Evolutionary conservation across 2,888 invertebrate species (phyloP).

Genomic region (Idaea aversata): DNA sequence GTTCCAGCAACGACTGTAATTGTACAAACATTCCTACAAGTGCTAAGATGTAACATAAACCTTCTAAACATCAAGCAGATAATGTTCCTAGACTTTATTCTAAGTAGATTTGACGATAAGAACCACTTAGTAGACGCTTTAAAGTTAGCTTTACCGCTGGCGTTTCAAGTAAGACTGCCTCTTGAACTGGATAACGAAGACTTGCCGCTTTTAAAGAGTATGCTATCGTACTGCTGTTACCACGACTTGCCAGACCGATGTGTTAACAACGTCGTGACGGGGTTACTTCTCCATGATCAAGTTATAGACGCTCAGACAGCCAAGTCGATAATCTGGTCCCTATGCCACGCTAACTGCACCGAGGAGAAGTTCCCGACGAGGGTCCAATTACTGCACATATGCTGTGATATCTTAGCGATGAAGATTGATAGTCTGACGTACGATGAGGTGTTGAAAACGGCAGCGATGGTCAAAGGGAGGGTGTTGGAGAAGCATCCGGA

Average conservation of each 20-base stretch:
- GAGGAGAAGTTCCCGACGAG: constrained; percentile 60
- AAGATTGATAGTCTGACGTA: constrained; percentile 63
- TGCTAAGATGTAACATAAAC: constrained; percentile 82
- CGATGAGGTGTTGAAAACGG: constrained; percentile 72
- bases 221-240: constrained; percentile 75
- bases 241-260: constrained; percentile 73
- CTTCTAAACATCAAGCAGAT: constrained; percentile 81
- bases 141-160: constrained; percentile 82
- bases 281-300: constrained; percentile 67
- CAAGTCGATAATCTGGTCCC: constrained; percentile 78
- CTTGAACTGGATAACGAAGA: constrained; percentile 80
- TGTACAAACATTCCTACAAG: constrained; percentile 82
- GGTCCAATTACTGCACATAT: constrained; percentile 74
- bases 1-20: constrained; percentile 81
- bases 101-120: constrained; percentile 70
- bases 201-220: constrained; percentile 70
- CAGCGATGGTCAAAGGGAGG: constrained; percentile 70
- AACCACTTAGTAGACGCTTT: constrained; percentile 83
- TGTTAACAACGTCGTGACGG: constrained; percentile 75
- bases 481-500: constrained; percentile 67
- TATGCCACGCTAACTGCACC: constrained; percentile 72
- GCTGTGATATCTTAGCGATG: constrained; percentile 70
- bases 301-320: constrained; percentile 66
- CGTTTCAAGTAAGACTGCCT: constrained; percentile 82
- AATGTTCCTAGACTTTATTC: constrained; percentile 81